A percentile compares a stretch with the other conserved stretches of the same genome.
Evolutionary conservation across 2,797 vertebrate species (phyloP).

Genomic region (Carduelis carduelis): DNA sequence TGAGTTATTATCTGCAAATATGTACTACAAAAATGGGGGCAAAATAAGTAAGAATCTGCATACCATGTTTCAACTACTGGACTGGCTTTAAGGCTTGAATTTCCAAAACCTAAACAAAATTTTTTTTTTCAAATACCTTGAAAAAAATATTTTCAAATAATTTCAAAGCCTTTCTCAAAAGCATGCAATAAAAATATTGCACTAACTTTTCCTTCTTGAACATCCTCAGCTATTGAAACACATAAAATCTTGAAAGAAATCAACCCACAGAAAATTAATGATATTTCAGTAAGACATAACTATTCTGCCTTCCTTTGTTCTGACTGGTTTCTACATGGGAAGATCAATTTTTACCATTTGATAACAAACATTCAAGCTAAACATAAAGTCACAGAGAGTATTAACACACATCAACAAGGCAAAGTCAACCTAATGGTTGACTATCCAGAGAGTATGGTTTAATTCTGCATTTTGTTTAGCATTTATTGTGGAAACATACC

Average conservation of each 20-base stretch:
- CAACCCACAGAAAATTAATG: not conserved
- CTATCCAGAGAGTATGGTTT: not conserved
- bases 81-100: not conserved
- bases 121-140: not conserved
- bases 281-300: not conserved
- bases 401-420: not conserved
- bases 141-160: not conserved
- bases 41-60: not conserved
- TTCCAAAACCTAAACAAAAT: not conserved
- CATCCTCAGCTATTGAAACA: not conserved
- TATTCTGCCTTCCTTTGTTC: not conserved
- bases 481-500: not conserved
- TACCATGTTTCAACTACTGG: not conserved
- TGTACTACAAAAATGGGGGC: not conserved
- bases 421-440: not conserved
- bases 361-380: not conserved
- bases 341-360: not conserved
- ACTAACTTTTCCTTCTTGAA: not conserved
- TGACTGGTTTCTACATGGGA: not conserved
- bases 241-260: not conserved
- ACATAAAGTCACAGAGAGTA: not conserved
- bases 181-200: not conserved
- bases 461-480: not conserved
- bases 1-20: not conserved
- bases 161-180: not conserved